Evolutionary conservation across 2,113 vertebrate species (phyloP).

Genomic region (Campylomormyrus tamandua): DNA sequence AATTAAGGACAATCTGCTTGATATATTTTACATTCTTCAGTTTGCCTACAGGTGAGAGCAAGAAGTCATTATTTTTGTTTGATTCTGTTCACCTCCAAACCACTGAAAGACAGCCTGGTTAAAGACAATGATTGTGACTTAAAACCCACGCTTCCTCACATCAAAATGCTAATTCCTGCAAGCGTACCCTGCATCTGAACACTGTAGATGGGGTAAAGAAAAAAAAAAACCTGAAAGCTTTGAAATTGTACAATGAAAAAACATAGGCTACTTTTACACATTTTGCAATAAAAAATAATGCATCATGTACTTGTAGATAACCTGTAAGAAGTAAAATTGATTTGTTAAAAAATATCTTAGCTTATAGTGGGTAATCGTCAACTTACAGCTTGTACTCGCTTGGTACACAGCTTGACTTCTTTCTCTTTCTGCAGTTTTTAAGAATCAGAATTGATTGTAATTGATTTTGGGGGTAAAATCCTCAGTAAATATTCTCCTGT

Average conservation of each 20-base stretch:
- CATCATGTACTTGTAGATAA: no score
- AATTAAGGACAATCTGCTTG: background rate
- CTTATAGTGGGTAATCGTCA: no score
- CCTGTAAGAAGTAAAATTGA: no score
- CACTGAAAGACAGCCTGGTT: background rate
- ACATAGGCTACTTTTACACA: no score
- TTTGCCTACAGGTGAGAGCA: background rate
- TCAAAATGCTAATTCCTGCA: background rate
- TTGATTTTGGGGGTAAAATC: background rate
- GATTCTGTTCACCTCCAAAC: background rate
- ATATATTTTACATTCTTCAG: background rate
- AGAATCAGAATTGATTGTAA: background rate
- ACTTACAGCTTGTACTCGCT: no score
- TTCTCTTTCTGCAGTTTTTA: no score
- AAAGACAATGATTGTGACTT: background rate
- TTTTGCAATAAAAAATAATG: no score
- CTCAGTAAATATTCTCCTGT: background rate
- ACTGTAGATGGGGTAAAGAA: background rate
- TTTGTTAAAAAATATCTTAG: no score
- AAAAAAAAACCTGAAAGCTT: no score
- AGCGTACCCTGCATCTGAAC: background rate
- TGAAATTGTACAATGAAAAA: no score
- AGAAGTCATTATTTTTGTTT: background rate
- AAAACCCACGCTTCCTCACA: background rate
- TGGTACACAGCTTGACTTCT: no score